A percentile compares a stretch with the other conserved stretches of the same genome.
Conservation (phyloP, 2,113 vertebrate species). For the Geococcyx californianus region DNA sequence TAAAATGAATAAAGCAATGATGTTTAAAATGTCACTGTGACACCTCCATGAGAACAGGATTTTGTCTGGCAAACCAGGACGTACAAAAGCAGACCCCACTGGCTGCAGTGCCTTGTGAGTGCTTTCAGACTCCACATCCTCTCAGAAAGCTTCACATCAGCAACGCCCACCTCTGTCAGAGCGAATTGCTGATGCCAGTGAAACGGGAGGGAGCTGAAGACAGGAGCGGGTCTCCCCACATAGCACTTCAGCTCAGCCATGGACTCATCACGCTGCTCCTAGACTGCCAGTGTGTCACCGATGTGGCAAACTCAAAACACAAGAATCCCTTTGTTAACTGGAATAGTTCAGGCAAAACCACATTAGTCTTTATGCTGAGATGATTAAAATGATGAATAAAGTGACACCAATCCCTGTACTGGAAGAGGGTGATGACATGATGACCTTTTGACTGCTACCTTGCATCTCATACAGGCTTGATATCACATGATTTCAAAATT, state of each 20-base stretch:
- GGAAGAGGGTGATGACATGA: neutral
- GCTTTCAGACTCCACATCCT: neutral
- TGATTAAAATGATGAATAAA: neutral
- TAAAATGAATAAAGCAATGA: neutral
- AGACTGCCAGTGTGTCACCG: neutral
- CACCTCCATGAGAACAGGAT: neutral
- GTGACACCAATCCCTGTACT: rapidly evolving
- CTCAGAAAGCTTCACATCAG: neutral
- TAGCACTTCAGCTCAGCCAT: rapidly evolving
- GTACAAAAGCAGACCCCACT: neutral
- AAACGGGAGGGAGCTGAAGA: neutral
- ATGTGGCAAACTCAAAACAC: neutral
- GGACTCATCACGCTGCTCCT: neutral
- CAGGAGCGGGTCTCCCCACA: rapidly evolving
- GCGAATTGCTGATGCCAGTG: rapidly evolving
- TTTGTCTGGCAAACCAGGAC: neutral
- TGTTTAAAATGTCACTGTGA: neutral
- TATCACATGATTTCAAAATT: neutral
- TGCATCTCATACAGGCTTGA: neutral
- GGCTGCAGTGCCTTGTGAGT: rapidly evolving
- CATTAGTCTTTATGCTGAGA: neutral
- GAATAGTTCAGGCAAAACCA: neutral
- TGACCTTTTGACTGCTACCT: neutral
- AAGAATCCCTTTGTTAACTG: neutral
- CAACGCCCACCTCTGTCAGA: neutral